A percentile compares a stretch with the other conserved stretches of the same genome.
Evolutionary conservation across 2,888 invertebrate genomes (phyloP).

Genomic region (Muschampia plurimacula): DNA sequence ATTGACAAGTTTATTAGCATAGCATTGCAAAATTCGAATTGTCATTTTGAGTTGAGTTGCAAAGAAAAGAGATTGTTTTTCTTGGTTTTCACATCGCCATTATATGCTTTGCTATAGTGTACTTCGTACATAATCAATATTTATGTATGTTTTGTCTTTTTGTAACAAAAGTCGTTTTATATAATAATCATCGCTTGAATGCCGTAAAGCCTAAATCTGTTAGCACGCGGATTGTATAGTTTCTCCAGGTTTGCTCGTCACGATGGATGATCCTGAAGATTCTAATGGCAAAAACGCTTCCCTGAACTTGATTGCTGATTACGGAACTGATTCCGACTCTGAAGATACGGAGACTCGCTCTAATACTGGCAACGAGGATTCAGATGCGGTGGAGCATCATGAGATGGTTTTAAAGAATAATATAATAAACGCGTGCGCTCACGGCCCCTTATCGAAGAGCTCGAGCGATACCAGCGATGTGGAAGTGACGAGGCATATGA

Average conservation of each 20-base stretch:
- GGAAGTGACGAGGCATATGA: slow-evolving; percentile 74
- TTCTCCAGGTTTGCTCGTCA: slow-evolving; percentile 46
- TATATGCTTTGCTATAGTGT: slow-evolving; percentile 43
- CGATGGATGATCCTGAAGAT: slow-evolving; percentile 79
- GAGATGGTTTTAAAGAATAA: slow-evolving; percentile 83
- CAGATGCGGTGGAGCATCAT: slow-evolving; percentile 73
- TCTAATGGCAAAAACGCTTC: slow-evolving; percentile 80
- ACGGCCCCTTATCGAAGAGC: slow-evolving; percentile 71
- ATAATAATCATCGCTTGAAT: background rate
- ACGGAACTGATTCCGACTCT: slow-evolving; percentile 80
- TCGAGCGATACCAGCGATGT: slow-evolving; percentile 60
- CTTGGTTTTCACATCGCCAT: slow-evolving; percentile 46
- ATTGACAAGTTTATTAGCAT: too few relatives aligned
- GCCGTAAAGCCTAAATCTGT: background rate
- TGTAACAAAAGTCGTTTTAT: background rate
- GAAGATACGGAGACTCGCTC: slow-evolving; percentile 70
- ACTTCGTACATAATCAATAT: slow-evolving; percentile 26
- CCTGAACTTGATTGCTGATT: slow-evolving; percentile 77
- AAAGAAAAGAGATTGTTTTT: slow-evolving; percentile 43
- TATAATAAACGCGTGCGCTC: slow-evolving; percentile 81
- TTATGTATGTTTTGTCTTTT: slow-evolving; percentile 12
- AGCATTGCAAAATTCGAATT: background rate
- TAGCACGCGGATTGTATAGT: slow-evolving; percentile 33
- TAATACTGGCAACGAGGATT: slow-evolving; percentile 68
- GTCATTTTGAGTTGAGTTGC: slow-evolving; percentile 34